A percentile compares a stretch with the other conserved stretches of the same genome.
phyloP scores from a whole-genome alignment of 2,888 invertebrate species.

The Acronicta aceris region DNA sequence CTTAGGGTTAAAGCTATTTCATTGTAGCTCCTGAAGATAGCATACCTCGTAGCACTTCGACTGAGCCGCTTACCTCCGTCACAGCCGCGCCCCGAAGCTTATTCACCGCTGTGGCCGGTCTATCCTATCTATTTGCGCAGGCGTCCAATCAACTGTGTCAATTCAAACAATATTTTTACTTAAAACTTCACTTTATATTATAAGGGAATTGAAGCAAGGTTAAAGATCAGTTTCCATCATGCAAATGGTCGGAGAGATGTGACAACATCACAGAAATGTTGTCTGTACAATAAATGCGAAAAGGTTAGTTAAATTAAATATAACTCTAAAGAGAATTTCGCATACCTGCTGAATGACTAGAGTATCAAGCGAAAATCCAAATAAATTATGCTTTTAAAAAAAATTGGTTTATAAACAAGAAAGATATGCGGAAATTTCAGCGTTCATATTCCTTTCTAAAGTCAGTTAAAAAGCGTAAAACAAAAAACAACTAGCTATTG shows the following conservation, averaged over 20 bases:
- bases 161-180: constrained; percentile 58
- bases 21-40: constrained; percentile 50
- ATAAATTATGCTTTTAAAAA: too few species aligned
- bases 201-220: constrained; percentile 7
- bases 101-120: constrained; percentile 61
- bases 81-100: constrained; percentile 65
- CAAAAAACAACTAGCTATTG: constrained; percentile 35
- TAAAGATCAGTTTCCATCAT: neutral
- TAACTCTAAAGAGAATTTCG: too few species aligned
- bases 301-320: too few species aligned
- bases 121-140: constrained; percentile 79
- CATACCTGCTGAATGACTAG: too few species aligned
- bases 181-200: constrained; percentile 38
- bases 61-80: constrained; percentile 78
- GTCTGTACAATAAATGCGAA: too few species aligned
- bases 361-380: too few species aligned
- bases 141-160: constrained; percentile 65
- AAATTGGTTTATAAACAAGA: too few species aligned
- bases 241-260: neutral
- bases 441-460: neutral
- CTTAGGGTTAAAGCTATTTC: constrained; percentile 46
- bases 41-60: constrained; percentile 51
- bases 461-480: constrained; percentile 29
- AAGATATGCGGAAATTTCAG: too few species aligned
- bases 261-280: too few species aligned